A percentile compares a stretch with the other conserved stretches of the same genome.
Conservation (phyloP, 2,113 vertebrate genomes). For the Gasterosteus nipponicus region DNA sequence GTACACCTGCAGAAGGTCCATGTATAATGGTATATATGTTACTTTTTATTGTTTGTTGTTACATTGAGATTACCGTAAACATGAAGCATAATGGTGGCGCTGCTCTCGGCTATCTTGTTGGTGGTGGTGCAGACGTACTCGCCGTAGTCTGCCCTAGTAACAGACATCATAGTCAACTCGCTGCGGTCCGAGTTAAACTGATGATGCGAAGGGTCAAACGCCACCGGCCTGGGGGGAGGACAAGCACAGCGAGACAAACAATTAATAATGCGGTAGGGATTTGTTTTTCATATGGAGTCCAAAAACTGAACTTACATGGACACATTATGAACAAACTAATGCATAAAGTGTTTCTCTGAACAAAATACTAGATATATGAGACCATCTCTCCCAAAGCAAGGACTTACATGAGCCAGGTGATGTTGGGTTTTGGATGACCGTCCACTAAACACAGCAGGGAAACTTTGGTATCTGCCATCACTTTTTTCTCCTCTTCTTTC, state of each 20-base stretch:
- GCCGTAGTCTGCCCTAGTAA: conserved; percentile 64
- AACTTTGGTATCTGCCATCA: conserved; percentile 69
- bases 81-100: conserved; percentile 55
- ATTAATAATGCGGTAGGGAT: not conserved
- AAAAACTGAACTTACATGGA: not conserved
- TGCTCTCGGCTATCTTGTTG: conserved; percentile 75
- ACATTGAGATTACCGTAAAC: conserved; percentile 70
- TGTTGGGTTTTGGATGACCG: conserved; percentile 74
- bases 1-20: not conserved
- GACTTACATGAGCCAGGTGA: conserved; percentile 78
- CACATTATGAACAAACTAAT: not conserved
- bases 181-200: conserved; percentile 79
- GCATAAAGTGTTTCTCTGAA: not conserved
- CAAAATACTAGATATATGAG: not conserved
- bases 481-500: conserved; percentile 54
- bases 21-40: not conserved
- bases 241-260: not conserved
- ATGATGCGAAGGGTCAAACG: conserved; percentile 62
- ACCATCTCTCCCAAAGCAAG: not conserved
- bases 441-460: conserved; percentile 76
- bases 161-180: conserved; percentile 68
- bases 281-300: not conserved
- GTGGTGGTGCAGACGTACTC: conserved; percentile 74
- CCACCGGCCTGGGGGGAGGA: conserved; percentile 57
- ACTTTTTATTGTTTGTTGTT: not conserved